Evolutionary conservation across 2,113 vertebrate genomes (phyloP).

Genomic region (Malurus alboscapulatus): DNA sequence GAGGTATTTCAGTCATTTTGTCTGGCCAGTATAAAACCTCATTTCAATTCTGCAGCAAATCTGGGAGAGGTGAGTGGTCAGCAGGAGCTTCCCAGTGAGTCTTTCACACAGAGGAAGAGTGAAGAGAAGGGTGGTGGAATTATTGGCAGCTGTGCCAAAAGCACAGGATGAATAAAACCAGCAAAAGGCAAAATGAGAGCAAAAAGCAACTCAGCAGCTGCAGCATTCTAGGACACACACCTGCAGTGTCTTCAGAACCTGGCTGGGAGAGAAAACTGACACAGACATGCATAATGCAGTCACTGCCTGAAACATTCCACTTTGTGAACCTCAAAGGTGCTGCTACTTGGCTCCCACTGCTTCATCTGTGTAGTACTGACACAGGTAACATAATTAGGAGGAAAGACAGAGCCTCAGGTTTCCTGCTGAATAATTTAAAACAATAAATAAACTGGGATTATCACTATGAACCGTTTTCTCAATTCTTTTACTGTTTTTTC

Average conservation of each 20-base stretch:
- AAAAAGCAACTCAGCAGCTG: fast-evolving
- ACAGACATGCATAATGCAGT: not conserved
- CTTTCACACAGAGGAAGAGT: not conserved
- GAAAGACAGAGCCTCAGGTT: not conserved
- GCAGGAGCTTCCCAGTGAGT: not conserved
- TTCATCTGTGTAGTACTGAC: not conserved
- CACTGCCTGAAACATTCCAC: not conserved
- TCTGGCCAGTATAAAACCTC: not conserved
- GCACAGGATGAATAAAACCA: not conserved
- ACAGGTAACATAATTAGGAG: not conserved
- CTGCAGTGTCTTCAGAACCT: fast-evolving
- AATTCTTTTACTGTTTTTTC: not conserved
- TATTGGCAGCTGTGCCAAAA: not conserved
- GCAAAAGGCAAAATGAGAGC: not conserved
- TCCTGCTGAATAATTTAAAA: not conserved
- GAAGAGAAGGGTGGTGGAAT: not conserved
- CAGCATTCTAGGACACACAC: not conserved
- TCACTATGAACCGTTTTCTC: not conserved
- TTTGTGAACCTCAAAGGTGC: not conserved
- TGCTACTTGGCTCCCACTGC: not conserved
- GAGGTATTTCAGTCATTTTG: not conserved
- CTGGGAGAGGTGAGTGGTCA: not conserved
- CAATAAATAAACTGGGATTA: not conserved
- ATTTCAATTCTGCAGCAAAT: fast-evolving
- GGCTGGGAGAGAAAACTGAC: not conserved